phyloP scores from a whole-genome alignment of 2,797 vertebrate species.

The Hirundo rustica region DNA sequence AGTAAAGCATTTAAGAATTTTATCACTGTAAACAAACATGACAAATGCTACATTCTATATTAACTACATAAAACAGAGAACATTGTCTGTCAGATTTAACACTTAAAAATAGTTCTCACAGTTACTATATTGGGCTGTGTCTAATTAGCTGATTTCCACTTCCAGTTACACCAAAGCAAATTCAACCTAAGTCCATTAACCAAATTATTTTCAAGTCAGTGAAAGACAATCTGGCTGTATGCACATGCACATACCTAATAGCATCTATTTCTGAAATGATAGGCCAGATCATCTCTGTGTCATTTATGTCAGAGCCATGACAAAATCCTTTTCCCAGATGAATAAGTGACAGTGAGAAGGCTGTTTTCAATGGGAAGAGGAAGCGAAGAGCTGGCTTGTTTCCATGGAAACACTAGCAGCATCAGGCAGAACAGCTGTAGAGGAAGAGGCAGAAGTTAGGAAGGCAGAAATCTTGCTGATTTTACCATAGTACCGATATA shows the following conservation, averaged over 20 bases:
- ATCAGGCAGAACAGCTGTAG: conserved; percentile 79
- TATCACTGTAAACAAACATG: background rate
- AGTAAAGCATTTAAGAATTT: background rate
- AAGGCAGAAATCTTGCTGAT: conserved; percentile 54
- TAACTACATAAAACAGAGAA: background rate
- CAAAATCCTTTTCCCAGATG: conserved; percentile 85
- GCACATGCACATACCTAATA: background rate
- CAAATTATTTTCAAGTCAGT: background rate
- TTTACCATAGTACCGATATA: conserved; percentile 40
- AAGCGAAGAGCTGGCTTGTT: conserved; percentile 87
- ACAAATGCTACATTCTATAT: background rate
- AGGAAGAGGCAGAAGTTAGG: conserved; percentile 71
- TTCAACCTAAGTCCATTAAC: background rate
- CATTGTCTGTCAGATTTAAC: conserved; percentile 29
- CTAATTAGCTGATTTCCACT: background rate
- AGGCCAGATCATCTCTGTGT: conserved; percentile 61
- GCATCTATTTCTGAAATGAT: conserved; percentile 56
- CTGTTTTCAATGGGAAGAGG: conserved; percentile 90
- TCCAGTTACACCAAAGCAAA: background rate
- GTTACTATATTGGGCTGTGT: background rate
- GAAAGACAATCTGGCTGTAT: background rate
- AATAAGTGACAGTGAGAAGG: conserved; percentile 83
- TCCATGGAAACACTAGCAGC: conserved; percentile 93
- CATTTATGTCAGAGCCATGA: conserved; percentile 75
- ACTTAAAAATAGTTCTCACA: conserved; percentile 39